These are phyloP conservation scores for Muscidifurax raptorellus DNA, from an alignment of 1,140 invertebrate species.

Conservation along the genomic window DNA sequence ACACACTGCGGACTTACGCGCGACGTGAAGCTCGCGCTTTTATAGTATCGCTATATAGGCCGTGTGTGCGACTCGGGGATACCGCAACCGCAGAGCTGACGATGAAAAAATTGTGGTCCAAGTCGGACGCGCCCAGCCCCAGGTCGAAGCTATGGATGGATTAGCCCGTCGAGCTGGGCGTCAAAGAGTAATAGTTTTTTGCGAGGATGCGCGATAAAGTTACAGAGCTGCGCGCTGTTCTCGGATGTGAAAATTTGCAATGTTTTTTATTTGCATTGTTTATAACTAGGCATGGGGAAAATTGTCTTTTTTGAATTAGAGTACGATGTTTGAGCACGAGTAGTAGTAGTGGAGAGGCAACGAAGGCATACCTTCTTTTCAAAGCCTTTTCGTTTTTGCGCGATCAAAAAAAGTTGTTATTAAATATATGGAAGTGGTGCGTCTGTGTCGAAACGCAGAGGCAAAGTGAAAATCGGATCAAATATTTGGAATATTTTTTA, in stretches of 20 bases:
- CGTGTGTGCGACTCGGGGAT: neutral
- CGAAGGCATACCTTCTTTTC: no score
- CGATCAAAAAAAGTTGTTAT: no score
- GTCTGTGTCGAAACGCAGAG: no score
- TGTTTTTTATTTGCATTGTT: no score
- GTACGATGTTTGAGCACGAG: no score
- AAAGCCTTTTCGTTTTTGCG: no score
- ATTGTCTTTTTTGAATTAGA: no score
- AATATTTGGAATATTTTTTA: no score
- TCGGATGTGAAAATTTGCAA: neutral
- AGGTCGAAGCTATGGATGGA: neutral
- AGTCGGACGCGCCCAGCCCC: neutral
- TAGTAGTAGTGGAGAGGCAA: no score
- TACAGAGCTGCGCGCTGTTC: neutral
- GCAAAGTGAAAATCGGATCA: no score
- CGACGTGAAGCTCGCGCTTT: neutral
- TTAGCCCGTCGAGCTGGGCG: neutral
- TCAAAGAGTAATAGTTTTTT: conserved; percentile 7
- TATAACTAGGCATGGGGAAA: no score
- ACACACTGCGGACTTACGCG: neutral
- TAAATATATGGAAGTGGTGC: no score
- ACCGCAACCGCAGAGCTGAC: neutral
- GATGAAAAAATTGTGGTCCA: neutral
- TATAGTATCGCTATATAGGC: neutral
- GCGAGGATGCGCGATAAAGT: neutral